A percentile compares a stretch with the other conserved stretches of the same genome.
Evolutionary conservation across 53 echinoderm and acorn worm genomes (phyloP).

Genomic region (Holothuria leucospilota): DNA sequence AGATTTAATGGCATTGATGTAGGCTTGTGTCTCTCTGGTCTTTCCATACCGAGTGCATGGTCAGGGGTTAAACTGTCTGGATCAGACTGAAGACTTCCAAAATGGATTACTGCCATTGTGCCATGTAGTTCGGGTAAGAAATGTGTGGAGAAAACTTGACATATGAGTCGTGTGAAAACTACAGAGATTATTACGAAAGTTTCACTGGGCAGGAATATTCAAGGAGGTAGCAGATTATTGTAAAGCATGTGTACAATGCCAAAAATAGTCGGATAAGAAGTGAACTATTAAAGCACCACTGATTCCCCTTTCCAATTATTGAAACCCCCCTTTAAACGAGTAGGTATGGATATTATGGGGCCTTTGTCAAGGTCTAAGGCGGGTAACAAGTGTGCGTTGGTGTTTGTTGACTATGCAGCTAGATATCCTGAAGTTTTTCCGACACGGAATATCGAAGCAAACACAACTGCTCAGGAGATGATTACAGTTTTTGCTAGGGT

Average conservation of each 20-base stretch:
- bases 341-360: constrained; percentile 24
- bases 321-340: constrained; percentile 28
- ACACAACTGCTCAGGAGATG: constrained; percentile 9
- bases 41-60: too few relatives aligned
- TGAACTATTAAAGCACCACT: background rate
- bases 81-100: too few relatives aligned
- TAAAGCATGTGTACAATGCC: constrained; percentile 12
- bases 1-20: too few relatives aligned
- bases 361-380: background rate
- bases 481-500: constrained; percentile 12
- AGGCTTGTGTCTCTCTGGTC: too few relatives aligned
- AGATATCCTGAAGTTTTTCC: constrained; percentile 15
- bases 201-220: constrained; percentile 33
- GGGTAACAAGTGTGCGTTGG: constrained; percentile 7
- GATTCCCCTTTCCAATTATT: background rate
- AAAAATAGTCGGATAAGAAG: background rate
- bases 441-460: background rate
- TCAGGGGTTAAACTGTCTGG: too few relatives aligned
- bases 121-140: too few relatives aligned
- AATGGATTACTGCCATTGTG: too few relatives aligned
- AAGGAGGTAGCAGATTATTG: background rate
- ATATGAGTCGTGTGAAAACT: too few relatives aligned
- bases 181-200: background rate
- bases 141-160: too few relatives aligned
- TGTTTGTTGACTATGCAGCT: constrained; percentile 33